Conservation (phyloP, 1,140 invertebrate species). For the Euschistus heros region DNA sequence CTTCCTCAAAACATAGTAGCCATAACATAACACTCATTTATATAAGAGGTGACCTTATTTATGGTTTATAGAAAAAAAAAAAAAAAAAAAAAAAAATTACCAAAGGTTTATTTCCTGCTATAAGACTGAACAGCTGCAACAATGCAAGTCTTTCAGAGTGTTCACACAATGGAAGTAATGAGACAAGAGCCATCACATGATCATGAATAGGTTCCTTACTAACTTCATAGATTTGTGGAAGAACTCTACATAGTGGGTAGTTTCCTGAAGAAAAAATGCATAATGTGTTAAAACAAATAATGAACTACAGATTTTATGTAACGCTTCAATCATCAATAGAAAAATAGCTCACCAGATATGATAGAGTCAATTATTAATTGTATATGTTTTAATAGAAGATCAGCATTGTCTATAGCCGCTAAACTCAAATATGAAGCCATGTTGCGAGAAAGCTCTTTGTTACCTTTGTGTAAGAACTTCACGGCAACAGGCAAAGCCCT, state of each 20-base stretch:
- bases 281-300: not conserved
- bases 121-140: conserved; percentile 65
- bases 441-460: conserved; percentile 75
- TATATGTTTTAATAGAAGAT: conserved; percentile 71
- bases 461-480: conserved; percentile 81
- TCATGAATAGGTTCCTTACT: conserved; percentile 73
- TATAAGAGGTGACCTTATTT: too few species aligned
- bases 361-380: conserved; percentile 83
- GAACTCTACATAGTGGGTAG: conserved; percentile 68
- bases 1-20: too few species aligned
- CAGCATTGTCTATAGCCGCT: conserved; percentile 83
- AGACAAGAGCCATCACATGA: conserved; percentile 69
- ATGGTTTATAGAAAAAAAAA: too few species aligned
- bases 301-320: not conserved
- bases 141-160: conserved; percentile 71
- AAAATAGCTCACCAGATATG: conserved; percentile 51
- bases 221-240: conserved; percentile 79
- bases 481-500: conserved; percentile 79
- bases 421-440: conserved; percentile 84
- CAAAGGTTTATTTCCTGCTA: conserved; percentile 65
- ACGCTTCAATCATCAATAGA: not conserved
- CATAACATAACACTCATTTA: too few species aligned
- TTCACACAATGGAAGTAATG: conserved; percentile 68
- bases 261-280: conserved; percentile 49
- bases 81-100: conserved; percentile 39